phyloP scores from a whole-genome alignment of 1,140 invertebrate species.

The Sinonovacula constricta region DNA sequence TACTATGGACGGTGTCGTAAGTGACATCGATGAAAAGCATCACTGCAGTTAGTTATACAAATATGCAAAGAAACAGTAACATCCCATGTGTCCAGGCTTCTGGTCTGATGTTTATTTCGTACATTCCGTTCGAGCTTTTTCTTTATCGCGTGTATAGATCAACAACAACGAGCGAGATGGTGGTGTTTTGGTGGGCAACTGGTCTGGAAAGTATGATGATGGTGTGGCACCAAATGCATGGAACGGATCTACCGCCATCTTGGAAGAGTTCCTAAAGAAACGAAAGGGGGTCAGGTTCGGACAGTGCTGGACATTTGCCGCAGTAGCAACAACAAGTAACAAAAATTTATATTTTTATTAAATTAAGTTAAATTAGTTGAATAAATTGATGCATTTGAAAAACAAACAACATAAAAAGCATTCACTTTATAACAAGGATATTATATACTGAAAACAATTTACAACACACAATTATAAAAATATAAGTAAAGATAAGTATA shows the following conservation, averaged over 20 bases:
- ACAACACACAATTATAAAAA: constrained; percentile 25
- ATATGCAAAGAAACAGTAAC: too few species aligned
- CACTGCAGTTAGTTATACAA: too few species aligned
- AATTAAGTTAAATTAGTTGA: constrained; percentile 93
- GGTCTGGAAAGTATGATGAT: constrained; percentile 88
- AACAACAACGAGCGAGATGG: constrained; percentile 83
- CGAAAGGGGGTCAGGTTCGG: constrained; percentile 74
- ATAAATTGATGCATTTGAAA: background rate
- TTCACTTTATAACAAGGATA: background rate
- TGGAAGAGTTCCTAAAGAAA: constrained; percentile 73
- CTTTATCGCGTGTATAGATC: too few species aligned
- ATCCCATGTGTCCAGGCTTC: too few species aligned
- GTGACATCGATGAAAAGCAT: too few species aligned
- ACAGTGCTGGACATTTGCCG: constrained; percentile 77
- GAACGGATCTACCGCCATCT: constrained; percentile 74
- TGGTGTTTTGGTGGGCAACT: constrained; percentile 85
- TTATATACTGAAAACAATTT: background rate
- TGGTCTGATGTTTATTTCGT: too few species aligned
- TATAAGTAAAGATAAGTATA: too few species aligned
- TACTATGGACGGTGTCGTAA: too few species aligned
- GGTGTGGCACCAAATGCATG: constrained; percentile 74
- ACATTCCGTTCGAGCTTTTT: too few species aligned
- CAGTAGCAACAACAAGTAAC: constrained; percentile 73
- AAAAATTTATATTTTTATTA: constrained; percentile 79
- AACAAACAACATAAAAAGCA: too few species aligned